These are phyloP conservation scores for Spodoptera exigua DNA, from an alignment of 2,888 invertebrate genomes.

Conservation along the genomic window DNA sequence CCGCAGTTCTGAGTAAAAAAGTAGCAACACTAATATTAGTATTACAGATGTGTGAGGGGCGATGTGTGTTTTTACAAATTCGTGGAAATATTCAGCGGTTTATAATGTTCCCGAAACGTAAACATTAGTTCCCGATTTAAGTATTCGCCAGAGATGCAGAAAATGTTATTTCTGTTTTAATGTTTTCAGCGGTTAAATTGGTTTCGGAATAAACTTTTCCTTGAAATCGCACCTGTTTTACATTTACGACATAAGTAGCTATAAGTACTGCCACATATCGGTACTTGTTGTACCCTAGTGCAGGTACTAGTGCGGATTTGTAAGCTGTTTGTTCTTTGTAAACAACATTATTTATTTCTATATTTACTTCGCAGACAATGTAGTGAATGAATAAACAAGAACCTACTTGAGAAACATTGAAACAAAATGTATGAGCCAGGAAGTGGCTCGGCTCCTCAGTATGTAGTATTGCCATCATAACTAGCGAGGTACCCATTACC, in stretches of 20 bases:
- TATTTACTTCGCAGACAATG: not conserved
- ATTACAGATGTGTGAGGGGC: conserved; percentile 6
- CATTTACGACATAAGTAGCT: conserved; percentile 5
- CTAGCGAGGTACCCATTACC: no score
- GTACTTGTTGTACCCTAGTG: no score
- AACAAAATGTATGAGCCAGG: no score
- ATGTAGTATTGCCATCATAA: no score
- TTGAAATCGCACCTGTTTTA: conserved; percentile 2
- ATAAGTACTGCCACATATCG: conserved; percentile 3
- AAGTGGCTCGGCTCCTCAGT: no score
- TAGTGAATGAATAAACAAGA: no score
- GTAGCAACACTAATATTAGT: conserved; percentile 6
- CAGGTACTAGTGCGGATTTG: no score
- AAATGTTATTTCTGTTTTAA: conserved; percentile 16
- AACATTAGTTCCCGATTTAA: conserved; percentile 23
- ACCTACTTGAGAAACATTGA: no score
- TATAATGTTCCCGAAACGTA: conserved; percentile 34
- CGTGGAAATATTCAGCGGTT: conserved; percentile 24
- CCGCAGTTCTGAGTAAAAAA: conserved; percentile 12
- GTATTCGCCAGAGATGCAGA: conserved; percentile 15
- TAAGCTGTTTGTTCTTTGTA: no score
- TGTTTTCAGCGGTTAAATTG: conserved; percentile 8
- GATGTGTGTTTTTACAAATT: conserved; percentile 25
- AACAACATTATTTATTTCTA: no score
- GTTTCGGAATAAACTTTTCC: conserved; percentile 2